phyloP scores from a whole-genome alignment of 2,888 invertebrate species.

The Caenorhabditis auriculariae region DNA sequence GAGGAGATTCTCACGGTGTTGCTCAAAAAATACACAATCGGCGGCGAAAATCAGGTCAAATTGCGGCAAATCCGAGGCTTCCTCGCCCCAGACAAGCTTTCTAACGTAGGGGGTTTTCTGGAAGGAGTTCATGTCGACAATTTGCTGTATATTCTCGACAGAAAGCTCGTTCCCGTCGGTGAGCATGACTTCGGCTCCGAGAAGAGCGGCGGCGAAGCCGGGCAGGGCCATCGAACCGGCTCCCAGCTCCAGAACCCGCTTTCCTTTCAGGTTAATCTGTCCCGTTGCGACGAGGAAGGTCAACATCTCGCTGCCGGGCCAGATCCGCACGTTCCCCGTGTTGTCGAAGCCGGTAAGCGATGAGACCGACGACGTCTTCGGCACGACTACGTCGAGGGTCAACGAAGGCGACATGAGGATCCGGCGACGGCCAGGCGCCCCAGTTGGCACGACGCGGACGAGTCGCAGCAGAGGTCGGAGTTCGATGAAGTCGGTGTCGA shows the following conservation, averaged over 20 bases:
- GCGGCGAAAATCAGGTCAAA: slow-evolving; percentile 41
- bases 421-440: too few relatives aligned
- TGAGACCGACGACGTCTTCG: background rate
- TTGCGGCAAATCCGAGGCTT: background rate
- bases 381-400: too few relatives aligned
- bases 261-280: background rate
- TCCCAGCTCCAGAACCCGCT: slow-evolving; percentile 36
- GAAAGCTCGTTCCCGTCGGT: slow-evolving; percentile 42
- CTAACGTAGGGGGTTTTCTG: background rate
- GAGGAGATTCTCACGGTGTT: slow-evolving; percentile 21
- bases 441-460: too few relatives aligned
- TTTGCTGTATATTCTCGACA: slow-evolving; percentile 9
- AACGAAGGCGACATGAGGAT: too few relatives aligned
- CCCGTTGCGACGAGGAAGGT: slow-evolving; percentile 14
- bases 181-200: slow-evolving; percentile 11
- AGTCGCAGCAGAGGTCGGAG: too few relatives aligned
- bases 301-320: slow-evolving; percentile 45
- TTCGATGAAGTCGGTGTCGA: too few relatives aligned
- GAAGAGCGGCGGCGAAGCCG: slow-evolving; percentile 8
- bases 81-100: slow-evolving; percentile 7
- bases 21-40: slow-evolving; percentile 44
- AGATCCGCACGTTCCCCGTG: slow-evolving; percentile 43
- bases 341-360: slow-evolving; percentile 36
- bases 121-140: slow-evolving; percentile 2
- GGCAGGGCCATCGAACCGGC: slow-evolving; percentile 37